Conservation (phyloP, 2,797 vertebrate genomes). For the Gorsachius magnificus region DNA sequence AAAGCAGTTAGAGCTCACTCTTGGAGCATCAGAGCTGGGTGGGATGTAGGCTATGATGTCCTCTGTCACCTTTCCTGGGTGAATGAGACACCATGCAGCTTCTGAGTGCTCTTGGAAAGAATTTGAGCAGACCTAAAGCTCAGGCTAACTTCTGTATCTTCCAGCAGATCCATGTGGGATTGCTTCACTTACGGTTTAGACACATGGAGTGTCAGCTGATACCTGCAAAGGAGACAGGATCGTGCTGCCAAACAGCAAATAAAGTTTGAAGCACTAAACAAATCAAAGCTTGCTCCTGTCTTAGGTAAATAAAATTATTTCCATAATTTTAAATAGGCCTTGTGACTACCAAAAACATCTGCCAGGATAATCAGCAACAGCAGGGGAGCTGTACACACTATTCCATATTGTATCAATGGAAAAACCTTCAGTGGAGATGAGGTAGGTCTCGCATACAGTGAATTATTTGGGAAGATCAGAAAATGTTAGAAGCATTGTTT, state of each 20-base stretch:
- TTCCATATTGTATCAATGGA: background rate
- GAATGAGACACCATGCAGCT: background rate
- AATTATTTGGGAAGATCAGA: background rate
- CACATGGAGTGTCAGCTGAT: background rate
- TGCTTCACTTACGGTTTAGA: background rate
- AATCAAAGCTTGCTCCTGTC: background rate
- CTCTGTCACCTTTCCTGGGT: background rate
- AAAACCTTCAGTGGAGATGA: background rate
- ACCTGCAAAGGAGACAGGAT: background rate
- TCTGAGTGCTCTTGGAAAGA: background rate
- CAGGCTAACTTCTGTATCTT: background rate
- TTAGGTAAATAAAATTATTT: background rate
- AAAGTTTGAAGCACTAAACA: constrained; percentile 17
- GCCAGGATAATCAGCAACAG: background rate
- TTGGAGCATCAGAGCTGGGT: background rate
- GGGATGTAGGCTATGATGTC: background rate
- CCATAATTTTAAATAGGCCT: background rate
- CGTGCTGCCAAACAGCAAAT: background rate
- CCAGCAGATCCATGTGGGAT: background rate
- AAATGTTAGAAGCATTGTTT: background rate
- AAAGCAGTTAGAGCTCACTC: background rate
- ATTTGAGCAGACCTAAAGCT: background rate
- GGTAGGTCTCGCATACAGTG: background rate
- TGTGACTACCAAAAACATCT: background rate
- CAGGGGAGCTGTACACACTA: background rate